Percentiles rank a stretch among this genome's conserved stretches.
These are phyloP conservation scores for Bombus pascuorum DNA, from an alignment of 1,140 invertebrate genomes.

Conservation along the genomic window DNA sequence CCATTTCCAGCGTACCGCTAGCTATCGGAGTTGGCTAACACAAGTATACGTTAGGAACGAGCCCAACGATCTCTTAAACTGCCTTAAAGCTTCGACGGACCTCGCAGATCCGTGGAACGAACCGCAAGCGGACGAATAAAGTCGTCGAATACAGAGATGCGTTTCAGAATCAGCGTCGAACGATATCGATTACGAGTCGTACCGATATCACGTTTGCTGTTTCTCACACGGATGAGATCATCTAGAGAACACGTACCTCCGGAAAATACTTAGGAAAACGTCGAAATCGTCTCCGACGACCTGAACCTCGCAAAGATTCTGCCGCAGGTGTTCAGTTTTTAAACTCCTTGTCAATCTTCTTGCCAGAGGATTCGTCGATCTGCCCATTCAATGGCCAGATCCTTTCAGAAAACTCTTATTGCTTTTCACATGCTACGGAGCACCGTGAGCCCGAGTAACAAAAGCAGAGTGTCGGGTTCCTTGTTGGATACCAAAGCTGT, in stretches of 20 bases:
- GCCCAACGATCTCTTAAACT: neutral
- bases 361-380: too few relatives aligned
- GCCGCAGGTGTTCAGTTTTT: too few relatives aligned
- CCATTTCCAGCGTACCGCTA: conserved; percentile 32
- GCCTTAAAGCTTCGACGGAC: neutral
- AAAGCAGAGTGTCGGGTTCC: too few relatives aligned
- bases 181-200: conserved; percentile 22
- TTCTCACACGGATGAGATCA: neutral
- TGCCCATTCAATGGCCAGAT: too few relatives aligned
- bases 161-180: neutral
- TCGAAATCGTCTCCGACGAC: too few relatives aligned
- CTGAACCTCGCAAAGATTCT: too few relatives aligned
- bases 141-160: neutral
- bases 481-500: too few relatives aligned
- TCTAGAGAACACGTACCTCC: neutral
- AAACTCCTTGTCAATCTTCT: too few relatives aligned
- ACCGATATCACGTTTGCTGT: neutral
- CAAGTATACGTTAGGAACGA: neutral
- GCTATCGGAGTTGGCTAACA: neutral
- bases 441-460: too few relatives aligned
- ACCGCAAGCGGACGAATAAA: neutral
- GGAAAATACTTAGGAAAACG: neutral
- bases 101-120: neutral
- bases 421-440: too few relatives aligned
- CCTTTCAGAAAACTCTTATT: too few relatives aligned